Base-by-base conservation (phyloP, 2,888 invertebrate genomes). In the Lingula anatina region DNA sequence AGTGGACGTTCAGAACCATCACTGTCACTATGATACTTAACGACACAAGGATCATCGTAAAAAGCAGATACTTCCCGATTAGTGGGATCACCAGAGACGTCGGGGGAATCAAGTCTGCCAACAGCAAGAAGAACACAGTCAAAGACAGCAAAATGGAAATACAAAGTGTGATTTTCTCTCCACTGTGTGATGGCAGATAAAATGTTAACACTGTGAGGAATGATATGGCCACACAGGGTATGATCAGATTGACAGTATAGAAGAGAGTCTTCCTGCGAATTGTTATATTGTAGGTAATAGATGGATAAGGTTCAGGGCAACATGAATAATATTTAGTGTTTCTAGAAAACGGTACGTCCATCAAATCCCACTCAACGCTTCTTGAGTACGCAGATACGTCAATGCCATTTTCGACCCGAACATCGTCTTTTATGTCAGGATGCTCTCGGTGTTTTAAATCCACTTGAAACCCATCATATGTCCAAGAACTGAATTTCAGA, bases 401-500 rank as follows among this genome's bases (percentile, higher is more conserved):
- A 42, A 70, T 64, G 42, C 68, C 73, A 4, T 61, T 49, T 15
- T 62, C 55, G 5, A 73, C 70, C 24, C 58, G 57, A 25, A 55
- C 49, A 46, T 55, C 40, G 53, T 57, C 40, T 54, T 53, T 27
- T 7, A n/a, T n/a, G n/a, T n/a, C n/a, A n/a, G n/a, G n/a, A n/a
- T n/a, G n/a, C n/a, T n/a, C n/a, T n/a, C n/a, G n/a, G 51, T 78
- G 77, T 35, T 72, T 68, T 5, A 78, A 63, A 51, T 76, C 77
- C 9, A 77, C 77, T 54, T 96, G n/a, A n/a, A n/a, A n/a, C n/a
- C n/a, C n/a, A n/a, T n/a, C n/a, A n/a, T n/a, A n/a, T n/a, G n/a
- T n/a, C 97, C 97, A 97, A 77, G 94, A 94, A 71, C 97, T 95
- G 77, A 97, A 97, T 83, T 96, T 93, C 92, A 96, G 93, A 78